Evolutionary conservation across 2,888 invertebrate species (phyloP).

Genomic region (Rotaria socialis): DNA sequence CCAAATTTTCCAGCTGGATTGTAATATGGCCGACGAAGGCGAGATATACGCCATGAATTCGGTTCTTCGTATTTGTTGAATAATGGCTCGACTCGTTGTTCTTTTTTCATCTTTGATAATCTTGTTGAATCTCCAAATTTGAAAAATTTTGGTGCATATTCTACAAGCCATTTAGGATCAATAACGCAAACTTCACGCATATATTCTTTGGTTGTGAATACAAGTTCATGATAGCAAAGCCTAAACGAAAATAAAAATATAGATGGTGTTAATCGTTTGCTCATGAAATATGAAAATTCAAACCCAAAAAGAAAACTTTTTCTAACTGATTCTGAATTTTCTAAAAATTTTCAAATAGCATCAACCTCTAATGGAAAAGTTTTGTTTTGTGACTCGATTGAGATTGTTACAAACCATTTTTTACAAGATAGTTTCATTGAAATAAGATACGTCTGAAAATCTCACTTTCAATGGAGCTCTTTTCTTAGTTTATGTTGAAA

Average conservation of each 20-base stretch:
- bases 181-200: constrained; percentile 80
- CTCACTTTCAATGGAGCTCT: too few relatives aligned
- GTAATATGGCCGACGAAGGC: constrained; percentile 48
- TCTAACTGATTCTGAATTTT: too few relatives aligned
- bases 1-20: constrained; percentile 46
- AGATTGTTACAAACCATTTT: too few relatives aligned
- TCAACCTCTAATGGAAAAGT: too few relatives aligned
- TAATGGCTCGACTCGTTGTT: constrained; percentile 73
- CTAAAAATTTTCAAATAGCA: too few relatives aligned
- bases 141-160: constrained; percentile 98
- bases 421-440: too few relatives aligned
- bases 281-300: background rate
- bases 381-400: too few relatives aligned
- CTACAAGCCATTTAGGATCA: constrained; percentile 78
- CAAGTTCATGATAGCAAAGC: constrained; percentile 81
- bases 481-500: too few relatives aligned
- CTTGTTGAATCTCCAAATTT: constrained; percentile 97
- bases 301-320: background rate
- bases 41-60: constrained; percentile 95
- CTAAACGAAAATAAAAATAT: background rate
- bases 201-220: constrained; percentile 96
- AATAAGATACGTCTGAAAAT: too few relatives aligned
- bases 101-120: constrained; percentile 95
- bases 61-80: constrained; percentile 99
- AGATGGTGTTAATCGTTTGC: too few relatives aligned